Conservation (phyloP, 2,888 invertebrate species). For the Antheraea assamensis region DNA sequence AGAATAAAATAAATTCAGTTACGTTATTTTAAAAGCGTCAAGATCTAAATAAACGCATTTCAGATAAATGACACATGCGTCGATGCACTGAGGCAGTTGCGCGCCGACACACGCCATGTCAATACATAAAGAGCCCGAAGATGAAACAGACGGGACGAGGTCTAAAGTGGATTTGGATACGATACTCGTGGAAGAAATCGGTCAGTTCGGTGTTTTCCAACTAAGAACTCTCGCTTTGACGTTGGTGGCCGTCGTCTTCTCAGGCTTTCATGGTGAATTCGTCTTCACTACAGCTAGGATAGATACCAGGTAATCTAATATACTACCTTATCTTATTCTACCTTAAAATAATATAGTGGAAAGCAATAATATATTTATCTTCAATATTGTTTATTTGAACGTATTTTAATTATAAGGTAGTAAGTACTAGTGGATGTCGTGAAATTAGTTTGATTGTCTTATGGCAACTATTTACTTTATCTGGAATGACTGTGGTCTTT, state of each 20-base stretch:
- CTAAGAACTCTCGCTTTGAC: slow-evolving; percentile 46
- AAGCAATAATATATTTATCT: not conserved
- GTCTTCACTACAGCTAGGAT: slow-evolving; percentile 70
- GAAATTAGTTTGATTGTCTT: too few relatives aligned
- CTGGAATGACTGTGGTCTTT: too few relatives aligned
- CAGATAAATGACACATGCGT: not conserved
- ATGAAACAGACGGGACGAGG: not conserved
- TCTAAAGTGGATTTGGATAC: slow-evolving; percentile 56
- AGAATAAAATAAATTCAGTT: not conserved
- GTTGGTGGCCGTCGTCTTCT: slow-evolving; percentile 51
- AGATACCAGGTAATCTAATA: slow-evolving; percentile 52
- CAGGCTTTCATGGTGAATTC: slow-evolving; percentile 60
- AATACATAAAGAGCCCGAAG: not conserved
- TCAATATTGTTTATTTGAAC: not conserved
- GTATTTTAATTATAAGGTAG: not conserved
- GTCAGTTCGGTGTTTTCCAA: slow-evolving; percentile 67
- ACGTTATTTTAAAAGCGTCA: not conserved
- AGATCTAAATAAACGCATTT: not conserved
- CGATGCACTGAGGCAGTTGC: not conserved
- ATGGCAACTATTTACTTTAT: too few relatives aligned
- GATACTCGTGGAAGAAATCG: slow-evolving; percentile 63
- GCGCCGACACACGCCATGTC: slow-evolving; percentile 6
- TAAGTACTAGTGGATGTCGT: not conserved
- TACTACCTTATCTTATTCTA: not conserved
- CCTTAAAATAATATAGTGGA: not conserved